A percentile compares a stretch with the other conserved stretches of the same genome.
Evolutionary conservation across 2,797 vertebrate genomes (phyloP).

Genomic region (Eulemur mongoz): DNA sequence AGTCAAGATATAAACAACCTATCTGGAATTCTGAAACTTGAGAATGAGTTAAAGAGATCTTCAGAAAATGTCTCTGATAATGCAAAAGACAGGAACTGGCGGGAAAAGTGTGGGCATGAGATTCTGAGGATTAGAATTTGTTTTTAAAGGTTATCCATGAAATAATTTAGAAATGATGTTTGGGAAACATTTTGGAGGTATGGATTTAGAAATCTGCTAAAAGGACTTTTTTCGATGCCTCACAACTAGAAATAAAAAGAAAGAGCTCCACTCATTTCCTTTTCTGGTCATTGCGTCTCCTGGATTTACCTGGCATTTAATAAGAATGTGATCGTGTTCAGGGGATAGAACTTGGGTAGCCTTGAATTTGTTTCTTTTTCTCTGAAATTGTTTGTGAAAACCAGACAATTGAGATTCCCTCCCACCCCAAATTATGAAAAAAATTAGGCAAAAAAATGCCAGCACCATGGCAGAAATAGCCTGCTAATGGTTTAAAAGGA

Average conservation of each 20-base stretch:
- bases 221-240: not conserved
- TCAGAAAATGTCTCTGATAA: conserved; percentile 56
- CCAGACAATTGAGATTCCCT: not conserved
- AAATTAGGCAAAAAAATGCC: not conserved
- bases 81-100: rapidly evolving
- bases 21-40: conserved; percentile 58
- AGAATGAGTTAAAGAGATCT: conserved; percentile 40
- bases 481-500: not conserved
- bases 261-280: not conserved
- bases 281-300: not conserved
- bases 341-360: not conserved
- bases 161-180: not conserved
- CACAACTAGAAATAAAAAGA: not conserved
- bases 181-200: not conserved
- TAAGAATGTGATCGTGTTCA: not conserved
- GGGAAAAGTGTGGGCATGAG: rapidly evolving
- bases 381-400: conserved; percentile 45
- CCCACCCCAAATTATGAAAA: not conserved
- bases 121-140: not conserved
- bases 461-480: not conserved
- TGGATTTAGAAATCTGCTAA: not conserved
- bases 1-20: conserved; percentile 65
- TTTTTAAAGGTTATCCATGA: not conserved
- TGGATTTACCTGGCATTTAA: not conserved
- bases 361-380: not conserved